A percentile compares a stretch with the other conserved stretches of the same genome.
These are phyloP conservation scores for Nycticryphes semicollaris DNA, from an alignment of 2,113 vertebrate species.

Conservation along the genomic window DNA sequence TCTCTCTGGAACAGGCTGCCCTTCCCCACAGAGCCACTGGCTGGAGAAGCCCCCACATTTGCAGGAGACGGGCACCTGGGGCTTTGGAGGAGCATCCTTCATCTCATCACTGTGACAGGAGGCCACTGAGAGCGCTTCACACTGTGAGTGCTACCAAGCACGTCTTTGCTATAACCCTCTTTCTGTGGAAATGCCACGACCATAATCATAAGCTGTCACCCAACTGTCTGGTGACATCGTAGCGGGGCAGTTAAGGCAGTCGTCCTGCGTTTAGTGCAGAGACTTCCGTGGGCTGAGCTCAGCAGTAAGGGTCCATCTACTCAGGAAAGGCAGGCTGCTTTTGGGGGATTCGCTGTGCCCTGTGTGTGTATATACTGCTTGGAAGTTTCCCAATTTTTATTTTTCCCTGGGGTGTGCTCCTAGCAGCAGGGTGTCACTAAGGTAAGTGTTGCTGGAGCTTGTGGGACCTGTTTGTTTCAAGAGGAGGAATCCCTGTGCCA, in stretches of 20 bases:
- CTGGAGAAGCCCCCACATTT: not conserved
- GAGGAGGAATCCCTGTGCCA: not conserved
- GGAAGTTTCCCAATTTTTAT: not conserved
- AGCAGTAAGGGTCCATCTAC: not conserved
- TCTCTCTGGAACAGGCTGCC: not conserved
- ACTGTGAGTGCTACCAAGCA: too few relatives aligned
- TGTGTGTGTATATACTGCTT: not conserved
- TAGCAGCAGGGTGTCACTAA: not conserved
- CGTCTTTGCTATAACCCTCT: not conserved
- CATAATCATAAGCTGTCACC: rapidly evolving
- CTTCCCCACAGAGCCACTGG: rapidly evolving
- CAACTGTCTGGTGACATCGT: rapidly evolving
- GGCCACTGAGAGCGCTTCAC: not conserved
- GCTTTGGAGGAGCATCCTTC: too few relatives aligned
- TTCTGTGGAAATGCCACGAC: not conserved
- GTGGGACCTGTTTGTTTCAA: not conserved
- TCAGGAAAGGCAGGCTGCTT: not conserved
- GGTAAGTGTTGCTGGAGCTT: not conserved
- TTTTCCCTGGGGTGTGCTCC: not conserved
- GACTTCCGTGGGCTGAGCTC: not conserved
- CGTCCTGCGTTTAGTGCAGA: rapidly evolving
- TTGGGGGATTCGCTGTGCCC: not conserved
- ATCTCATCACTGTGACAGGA: too few relatives aligned
- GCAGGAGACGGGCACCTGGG: not conserved
- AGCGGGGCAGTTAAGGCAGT: too few relatives aligned